Evolutionary conservation across 2,888 invertebrate genomes (phyloP).

Genomic region (Limnephilus rhombicus): DNA sequence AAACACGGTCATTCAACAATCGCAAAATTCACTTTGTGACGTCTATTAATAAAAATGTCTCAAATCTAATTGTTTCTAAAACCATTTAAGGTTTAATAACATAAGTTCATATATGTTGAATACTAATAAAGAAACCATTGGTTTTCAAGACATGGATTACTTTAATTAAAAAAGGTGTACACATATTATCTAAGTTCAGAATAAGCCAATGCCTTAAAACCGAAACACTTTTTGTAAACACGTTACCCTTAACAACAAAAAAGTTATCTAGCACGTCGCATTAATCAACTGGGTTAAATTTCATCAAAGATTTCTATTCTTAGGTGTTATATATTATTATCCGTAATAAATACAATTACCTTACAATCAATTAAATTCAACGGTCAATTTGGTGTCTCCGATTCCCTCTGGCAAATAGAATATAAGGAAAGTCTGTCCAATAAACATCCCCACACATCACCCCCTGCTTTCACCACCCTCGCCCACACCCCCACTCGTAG

Average conservation of each 20-base stretch:
- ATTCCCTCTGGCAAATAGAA: constrained; percentile 30
- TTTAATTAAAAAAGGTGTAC: too few species aligned
- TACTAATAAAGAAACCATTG: too few species aligned
- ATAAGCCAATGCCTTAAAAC: not conserved
- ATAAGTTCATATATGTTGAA: too few species aligned
- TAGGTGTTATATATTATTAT: not conserved
- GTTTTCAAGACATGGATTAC: too few species aligned
- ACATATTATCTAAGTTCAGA: too few species aligned
- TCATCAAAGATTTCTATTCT: not conserved
- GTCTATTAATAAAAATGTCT: too few species aligned
- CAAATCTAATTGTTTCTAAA: too few species aligned
- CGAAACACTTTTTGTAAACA: not conserved
- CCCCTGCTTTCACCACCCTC: not conserved
- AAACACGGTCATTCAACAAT: too few species aligned
- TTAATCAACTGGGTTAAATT: not conserved
- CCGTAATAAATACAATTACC: not conserved
- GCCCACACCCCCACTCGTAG: not conserved
- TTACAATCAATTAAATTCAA: not conserved
- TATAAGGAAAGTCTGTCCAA: constrained; percentile 8
- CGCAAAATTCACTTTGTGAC: too few species aligned
- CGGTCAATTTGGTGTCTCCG: not conserved
- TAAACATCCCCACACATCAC: not conserved
- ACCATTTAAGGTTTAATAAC: too few species aligned
- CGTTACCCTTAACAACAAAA: not conserved
- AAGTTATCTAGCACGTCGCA: not conserved